Evolutionary conservation across 2,113 vertebrate genomes (phyloP), one percentile per base, ranked within the genome.

Genomic region (Perognathus longimembris): DNA sequence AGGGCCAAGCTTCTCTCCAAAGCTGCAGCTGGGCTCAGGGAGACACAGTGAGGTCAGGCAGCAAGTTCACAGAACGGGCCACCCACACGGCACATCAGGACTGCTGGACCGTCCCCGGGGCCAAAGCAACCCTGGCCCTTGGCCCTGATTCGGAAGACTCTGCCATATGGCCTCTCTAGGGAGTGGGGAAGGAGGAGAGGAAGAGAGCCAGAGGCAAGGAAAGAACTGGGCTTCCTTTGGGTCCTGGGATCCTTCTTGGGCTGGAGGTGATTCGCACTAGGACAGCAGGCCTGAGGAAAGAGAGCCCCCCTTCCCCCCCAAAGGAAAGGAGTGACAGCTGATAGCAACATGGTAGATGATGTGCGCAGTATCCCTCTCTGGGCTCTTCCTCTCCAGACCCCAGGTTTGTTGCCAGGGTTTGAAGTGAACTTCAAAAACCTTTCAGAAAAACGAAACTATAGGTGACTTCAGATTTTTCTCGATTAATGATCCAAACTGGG

Each of bases 1-100:
- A 54, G 63, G 67, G 78, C 66, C 75, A 76, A 82, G 78, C 92
- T n/a, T 45, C 84, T 90, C 32, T 90, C 92, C 92, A 34, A 80
- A 88, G 74, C 90, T 94, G 93, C 97, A 97, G 97, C 97, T 97
- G 97, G 94, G 70, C 85, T 96, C 57, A n/a, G 32, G 1, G 76
- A 92, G 91, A 90, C 84, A 15, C 42, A 0, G 92, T 74, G 85
- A 96, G 96, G 97, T 90, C 96, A 96, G 69, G 93, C 94, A 74
- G 76, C 24, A 10, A 80, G 86, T 90, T 89, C 89, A 73, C 42
- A 32, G 93, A 92, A 83, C 83, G 81, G 96, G 94, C 97, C 97
- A 96, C 97, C 95, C 97, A 96, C 96, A 91, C 40, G 4, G 96
- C 80, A 26, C 94, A 96, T 84, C 97, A 91, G 94, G 92, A 59